Base-by-base conservation (phyloP, 2,888 invertebrate genomes). In the Stenurella melanura region DNA sequence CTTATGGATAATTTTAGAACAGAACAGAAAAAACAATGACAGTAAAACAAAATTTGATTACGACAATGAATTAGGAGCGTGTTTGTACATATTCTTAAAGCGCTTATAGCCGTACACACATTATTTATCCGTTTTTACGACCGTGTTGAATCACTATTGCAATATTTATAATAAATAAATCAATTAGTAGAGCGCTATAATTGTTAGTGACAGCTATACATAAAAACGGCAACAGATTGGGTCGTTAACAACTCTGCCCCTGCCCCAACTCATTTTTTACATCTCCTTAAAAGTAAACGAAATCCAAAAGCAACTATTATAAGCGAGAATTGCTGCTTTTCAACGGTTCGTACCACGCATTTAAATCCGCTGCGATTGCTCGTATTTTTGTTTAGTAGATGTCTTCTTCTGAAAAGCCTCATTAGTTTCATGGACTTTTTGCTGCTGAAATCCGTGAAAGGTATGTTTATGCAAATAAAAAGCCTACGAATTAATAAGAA, bases 341-440 rank as follows among this genome's bases (percentile, higher is more conserved):
- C 12, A 57, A 19, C 17, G 19, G 11, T 18, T 57, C 11, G 17
- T 17, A 57, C 15, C 57, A 57, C 57, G n/a, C 18, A 57, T 19
- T 19, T 42, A 57, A 57, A 57, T 18, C 54, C 15, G 5, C 17
- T 17, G 54, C 7, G 17, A 54, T 54, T 54, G 17, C 54, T 15
- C 54, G 54, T 15, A 54, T 54, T 54, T 34, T 54, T 54, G 54
- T 17, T 54, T 54, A 54, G 54, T 17, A 54, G 15, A 54, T 54
- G n/a, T 54, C 54, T 17, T 54, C 54, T 17, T n/a, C 54, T 54
- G 17, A 54, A 5, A 54, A 54, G 15, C n/a, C 54, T 54, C 54
- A 15, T 54, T 54, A 54, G 54, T 54, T 54, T 54, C 54, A 54
- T 34, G 6, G 54, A 26, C 17, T 54, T 54, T 54, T 34, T 34